Evolutionary conservation across 1,140 invertebrate genomes (phyloP), one percentile per base, ranked within the genome.

Genomic region (Penaeus vannamei): DNA sequence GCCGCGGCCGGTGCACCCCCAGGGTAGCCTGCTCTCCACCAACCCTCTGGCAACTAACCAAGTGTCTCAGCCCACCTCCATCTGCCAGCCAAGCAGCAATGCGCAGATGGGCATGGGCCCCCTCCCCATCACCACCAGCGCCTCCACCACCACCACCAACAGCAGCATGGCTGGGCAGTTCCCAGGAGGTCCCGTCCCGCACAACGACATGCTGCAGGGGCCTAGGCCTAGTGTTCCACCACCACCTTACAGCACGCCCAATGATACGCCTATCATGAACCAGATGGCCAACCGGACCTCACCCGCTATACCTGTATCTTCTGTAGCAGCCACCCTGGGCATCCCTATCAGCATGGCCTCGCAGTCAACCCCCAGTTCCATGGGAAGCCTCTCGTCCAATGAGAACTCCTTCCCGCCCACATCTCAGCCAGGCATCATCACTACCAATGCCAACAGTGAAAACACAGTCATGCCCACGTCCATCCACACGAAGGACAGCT

Each of bases 391-490:
- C 59, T 62, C 91, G 53, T 62, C 80, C 42, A 81, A 84, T 86
- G 87, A 89, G 66, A 89, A 79, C 66, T 86, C 86, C 82, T 88
- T 89, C 60, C 89, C 79, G 19, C 87, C 87, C 19, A 85, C 90
- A 26, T 81, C 82, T 14, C 85, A 85, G 53, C 62, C 87, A 60
- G 84, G 72, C 22, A 81, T 72, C 23, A 91, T 88, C 32, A 89
- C 87, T 14, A 87, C 85, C 36, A 90, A 85, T 77, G 85, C 85
- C 32, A 90, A 90, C 61, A 90, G 89, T 84, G 85, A 90, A 46
- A 90, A 85, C 69, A 84, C 64, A 29, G 84, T 86, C 36, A 69
- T 83, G 46, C 76, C 87, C 53, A 87, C 90, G 46, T 86, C 86
- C 64, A 84, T 88, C 66, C 84, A 72, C 36, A 83, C 83, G 32